Base-by-base conservation (phyloP, 2,888 invertebrate genomes). In the Drosophila neotestacea region DNA sequence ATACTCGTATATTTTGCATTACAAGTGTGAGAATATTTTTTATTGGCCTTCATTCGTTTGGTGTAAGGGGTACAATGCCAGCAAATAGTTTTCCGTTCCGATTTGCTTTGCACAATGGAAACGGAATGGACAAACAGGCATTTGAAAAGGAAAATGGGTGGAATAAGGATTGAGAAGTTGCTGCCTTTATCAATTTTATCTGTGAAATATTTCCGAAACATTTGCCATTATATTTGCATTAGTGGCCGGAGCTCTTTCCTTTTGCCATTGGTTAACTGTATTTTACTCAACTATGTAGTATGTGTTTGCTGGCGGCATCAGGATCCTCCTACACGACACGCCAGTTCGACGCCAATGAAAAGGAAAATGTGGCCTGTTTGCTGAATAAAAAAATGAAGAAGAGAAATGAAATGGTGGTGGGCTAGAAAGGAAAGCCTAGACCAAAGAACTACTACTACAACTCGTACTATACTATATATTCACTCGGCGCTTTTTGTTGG, bases 181-280 rank as follows among this genome's bases (percentile, higher is more conserved):
- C 59, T 52, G 88, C 70, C 90, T 90, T 88, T 85, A 90, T 88
- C 85, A 89, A 88, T 90, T 87, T 87, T 89, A 86, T 85, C 84
- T 87, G 88, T 77, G 78, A 81, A 89, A 82, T 88, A 89, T 87
- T 87, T 90, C 86, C 86, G 86, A 90, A 89, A 87, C 90, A 87
- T 87, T 87, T 87, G 90, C 83, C 90, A 87, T 89, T 89, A 86
- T 90, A 89, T 89, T 89, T 90, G 88, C 89, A 87, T 90, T 90
- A 88, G 87, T 88, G 68, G 89, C 81, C 87, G 84, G 70, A 78
- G 85, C 74, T 36, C 34, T 22, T 70, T 90, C 90, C 85, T 72
- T 65, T 70, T 70, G 69, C 71, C 66, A 44, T 61, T 78, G 79
- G 64, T 78, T 79, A 74, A 78, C 81, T 62, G 39, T 62, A 50